A percentile compares a stretch with the other conserved stretches of the same genome.
Evolutionary conservation across 2,888 invertebrate species (phyloP).

Genomic region (Smittia aterrima): DNA sequence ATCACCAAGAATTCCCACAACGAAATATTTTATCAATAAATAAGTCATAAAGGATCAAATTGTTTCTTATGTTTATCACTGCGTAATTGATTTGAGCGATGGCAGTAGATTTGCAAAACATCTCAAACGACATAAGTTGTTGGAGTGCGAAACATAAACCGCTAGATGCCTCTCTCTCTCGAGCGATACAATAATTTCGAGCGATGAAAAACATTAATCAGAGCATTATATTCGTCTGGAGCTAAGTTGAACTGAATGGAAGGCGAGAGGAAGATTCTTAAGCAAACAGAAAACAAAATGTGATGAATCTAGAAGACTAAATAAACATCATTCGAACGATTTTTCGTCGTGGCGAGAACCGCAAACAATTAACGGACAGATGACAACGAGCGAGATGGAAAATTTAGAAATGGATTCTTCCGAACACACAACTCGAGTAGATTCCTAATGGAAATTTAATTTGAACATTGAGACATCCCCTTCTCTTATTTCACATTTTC

Average conservation of each 20-base stretch:
- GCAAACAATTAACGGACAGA: constrained; percentile 19
- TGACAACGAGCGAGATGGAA: constrained; percentile 17
- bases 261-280: too few species aligned
- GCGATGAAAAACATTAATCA: too few species aligned
- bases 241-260: too few species aligned
- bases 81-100: neutral
- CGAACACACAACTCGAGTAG: neutral
- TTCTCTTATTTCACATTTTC: neutral
- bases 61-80: too few species aligned
- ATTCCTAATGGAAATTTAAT: constrained; percentile 17
- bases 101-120: neutral
- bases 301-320: neutral
- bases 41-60: too few species aligned
- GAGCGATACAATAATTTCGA: too few species aligned
- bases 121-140: too few species aligned
- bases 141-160: neutral
- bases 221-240: neutral
- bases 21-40: too few species aligned
- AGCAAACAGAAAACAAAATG: neutral
- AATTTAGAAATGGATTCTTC: neutral
- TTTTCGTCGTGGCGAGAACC: neutral
- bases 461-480: neutral
- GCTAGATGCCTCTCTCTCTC: neutral
- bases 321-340: neutral
- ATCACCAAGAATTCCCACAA: too few species aligned